These are phyloP conservation scores for Lydus trimaculatus DNA, from an alignment of 2,888 invertebrate genomes.

Conservation along the genomic window DNA sequence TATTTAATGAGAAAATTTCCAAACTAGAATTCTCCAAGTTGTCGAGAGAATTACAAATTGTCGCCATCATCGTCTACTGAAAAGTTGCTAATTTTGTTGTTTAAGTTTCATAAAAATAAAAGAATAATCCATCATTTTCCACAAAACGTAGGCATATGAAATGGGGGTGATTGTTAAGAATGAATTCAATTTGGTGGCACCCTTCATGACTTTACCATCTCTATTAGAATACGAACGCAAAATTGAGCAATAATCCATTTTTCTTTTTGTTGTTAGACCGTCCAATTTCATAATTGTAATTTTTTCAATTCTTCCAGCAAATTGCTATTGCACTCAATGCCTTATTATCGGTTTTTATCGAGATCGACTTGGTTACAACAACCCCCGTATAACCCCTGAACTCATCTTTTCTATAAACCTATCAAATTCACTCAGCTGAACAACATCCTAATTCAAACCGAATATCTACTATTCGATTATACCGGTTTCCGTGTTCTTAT, in stretches of 20 bases:
- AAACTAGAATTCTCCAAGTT: not conserved
- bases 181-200: no score
- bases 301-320: conserved; percentile 1
- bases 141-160: no score
- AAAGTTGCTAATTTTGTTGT: no score
- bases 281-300: not conserved
- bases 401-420: conserved; percentile 5
- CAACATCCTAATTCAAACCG: conserved; percentile 14
- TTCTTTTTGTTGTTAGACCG: no score
- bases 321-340: no score
- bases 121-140: no score
- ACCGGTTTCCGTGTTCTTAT: conserved; percentile 14
- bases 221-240: no score
- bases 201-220: no score
- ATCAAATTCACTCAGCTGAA: conserved; percentile 11
- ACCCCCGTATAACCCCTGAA: not conserved
- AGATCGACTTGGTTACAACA: not conserved
- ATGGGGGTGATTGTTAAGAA: no score
- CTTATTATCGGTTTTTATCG: conserved; percentile 7
- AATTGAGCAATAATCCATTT: no score
- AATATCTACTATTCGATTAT: conserved; percentile 13
- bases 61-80: not conserved
- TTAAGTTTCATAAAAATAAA: no score
- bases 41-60: not conserved
- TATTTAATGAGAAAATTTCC: conserved; percentile 13